phyloP scores from a whole-genome alignment of 2,888 invertebrate genomes.

The Thereva unica region DNA sequence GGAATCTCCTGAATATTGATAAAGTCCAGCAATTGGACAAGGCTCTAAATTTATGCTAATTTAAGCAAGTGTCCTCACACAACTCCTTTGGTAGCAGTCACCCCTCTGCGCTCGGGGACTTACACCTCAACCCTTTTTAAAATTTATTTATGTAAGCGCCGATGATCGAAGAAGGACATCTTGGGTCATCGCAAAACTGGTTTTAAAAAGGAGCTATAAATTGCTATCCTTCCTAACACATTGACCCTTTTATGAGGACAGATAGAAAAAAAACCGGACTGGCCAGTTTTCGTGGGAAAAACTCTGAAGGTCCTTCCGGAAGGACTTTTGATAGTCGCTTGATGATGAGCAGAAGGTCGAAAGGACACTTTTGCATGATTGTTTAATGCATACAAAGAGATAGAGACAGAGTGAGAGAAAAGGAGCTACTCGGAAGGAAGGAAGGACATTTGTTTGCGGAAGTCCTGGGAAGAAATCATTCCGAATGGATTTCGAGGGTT shows the following conservation, averaged over 20 bases:
- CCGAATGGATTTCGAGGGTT: not conserved
- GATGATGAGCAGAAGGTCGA: not conserved
- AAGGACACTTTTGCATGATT: constrained; percentile 24
- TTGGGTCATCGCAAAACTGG: constrained; percentile 45
- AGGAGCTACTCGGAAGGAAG: constrained; percentile 14
- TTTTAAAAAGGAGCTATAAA: constrained; percentile 36
- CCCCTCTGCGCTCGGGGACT: too few relatives aligned
- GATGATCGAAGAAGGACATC: constrained; percentile 42
- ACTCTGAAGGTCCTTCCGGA: constrained; percentile 5
- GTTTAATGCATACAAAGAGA: too few relatives aligned
- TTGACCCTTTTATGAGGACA: constrained; percentile 21
- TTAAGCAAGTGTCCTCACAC: too few relatives aligned
- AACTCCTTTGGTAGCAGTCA: too few relatives aligned
- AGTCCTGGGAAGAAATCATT: constrained; percentile 7
- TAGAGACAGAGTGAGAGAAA: not conserved
- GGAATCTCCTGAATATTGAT: too few relatives aligned
- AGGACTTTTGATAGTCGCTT: too few relatives aligned
- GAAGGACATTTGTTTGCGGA: constrained; percentile 27
- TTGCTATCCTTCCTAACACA: constrained; percentile 14
- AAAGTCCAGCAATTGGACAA: too few relatives aligned
- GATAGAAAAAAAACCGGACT: constrained; percentile 45
- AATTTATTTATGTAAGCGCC: not conserved
- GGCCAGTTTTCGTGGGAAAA: constrained; percentile 48
- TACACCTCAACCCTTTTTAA: not conserved
- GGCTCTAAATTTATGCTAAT: too few relatives aligned